Conservation (phyloP, 2,888 invertebrate genomes). For the Apamea monoglypha region DNA sequence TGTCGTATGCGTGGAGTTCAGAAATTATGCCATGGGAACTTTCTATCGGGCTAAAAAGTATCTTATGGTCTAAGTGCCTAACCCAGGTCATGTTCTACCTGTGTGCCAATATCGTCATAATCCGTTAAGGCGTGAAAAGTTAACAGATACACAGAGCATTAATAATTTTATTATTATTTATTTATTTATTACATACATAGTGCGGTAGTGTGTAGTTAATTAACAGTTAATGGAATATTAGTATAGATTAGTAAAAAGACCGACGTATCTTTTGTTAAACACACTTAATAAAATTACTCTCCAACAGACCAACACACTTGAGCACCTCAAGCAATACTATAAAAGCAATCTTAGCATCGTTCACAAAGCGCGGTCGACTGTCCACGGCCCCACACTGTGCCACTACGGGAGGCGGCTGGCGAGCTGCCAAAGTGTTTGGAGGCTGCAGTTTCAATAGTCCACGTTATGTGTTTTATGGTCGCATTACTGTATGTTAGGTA, state of each 20-base stretch:
- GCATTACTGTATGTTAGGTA: conserved; percentile 38
- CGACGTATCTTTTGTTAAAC: neutral
- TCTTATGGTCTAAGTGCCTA: too few relatives aligned
- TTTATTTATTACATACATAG: too few relatives aligned
- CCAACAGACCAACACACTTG: conserved; percentile 29
- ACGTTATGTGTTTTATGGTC: conserved; percentile 54
- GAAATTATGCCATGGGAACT: too few relatives aligned
- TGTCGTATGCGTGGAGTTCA: too few relatives aligned
- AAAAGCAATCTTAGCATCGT: conserved; percentile 41
- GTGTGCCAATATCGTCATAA: too few relatives aligned
- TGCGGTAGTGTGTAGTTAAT: too few relatives aligned
- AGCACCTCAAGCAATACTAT: conserved; percentile 45
- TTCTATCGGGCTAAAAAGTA: too few relatives aligned
- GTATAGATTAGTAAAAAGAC: neutral
- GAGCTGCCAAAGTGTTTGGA: conserved; percentile 65
- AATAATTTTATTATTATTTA: too few relatives aligned
- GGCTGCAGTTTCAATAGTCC: conserved; percentile 69
- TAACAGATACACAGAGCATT: too few relatives aligned
- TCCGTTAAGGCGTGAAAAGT: too few relatives aligned
- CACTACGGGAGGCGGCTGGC: conserved; percentile 61
- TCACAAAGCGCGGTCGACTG: conserved; percentile 36
- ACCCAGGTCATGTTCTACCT: too few relatives aligned
- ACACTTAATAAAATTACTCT: conserved; percentile 28
- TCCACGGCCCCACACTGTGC: conserved; percentile 11
- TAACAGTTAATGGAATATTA: neutral